A percentile compares a stretch with the other conserved stretches of the same genome.
Evolutionary conservation across 2,797 vertebrate genomes (phyloP).

Genomic region (Malurus leucopterus): DNA sequence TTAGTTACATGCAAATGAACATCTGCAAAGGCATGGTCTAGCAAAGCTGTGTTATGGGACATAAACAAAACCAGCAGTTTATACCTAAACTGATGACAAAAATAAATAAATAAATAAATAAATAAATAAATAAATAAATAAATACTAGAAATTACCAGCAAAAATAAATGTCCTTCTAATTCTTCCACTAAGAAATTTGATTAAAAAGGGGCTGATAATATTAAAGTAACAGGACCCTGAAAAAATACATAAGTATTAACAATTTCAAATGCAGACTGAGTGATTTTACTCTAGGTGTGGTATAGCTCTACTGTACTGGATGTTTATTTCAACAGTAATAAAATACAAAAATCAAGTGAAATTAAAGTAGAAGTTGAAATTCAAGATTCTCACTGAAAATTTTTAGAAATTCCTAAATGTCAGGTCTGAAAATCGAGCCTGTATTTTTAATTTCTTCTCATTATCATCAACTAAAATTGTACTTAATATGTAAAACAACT

Average conservation of each 20-base stretch:
- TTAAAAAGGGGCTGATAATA: neutral
- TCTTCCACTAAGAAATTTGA: neutral
- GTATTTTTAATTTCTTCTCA: neutral
- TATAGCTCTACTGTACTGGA: neutral
- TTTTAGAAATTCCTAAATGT: neutral
- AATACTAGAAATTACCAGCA: neutral
- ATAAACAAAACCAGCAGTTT: neutral
- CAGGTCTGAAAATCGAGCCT: neutral
- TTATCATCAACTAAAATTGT: neutral
- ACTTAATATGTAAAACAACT: neutral
- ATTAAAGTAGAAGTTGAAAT: neutral
- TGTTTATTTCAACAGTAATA: neutral
- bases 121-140: neutral
- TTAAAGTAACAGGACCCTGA: neutral
- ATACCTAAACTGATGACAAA: neutral
- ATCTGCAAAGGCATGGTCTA: neutral
- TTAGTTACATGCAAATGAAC: neutral
- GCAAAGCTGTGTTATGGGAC: neutral
- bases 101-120: neutral
- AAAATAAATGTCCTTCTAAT: neutral
- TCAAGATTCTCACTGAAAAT: neutral
- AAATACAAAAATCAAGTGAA: neutral
- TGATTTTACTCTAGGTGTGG: neutral
- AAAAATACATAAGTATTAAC: neutral
- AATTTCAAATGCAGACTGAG: neutral